These are phyloP conservation scores for Syrrhaptes paradoxus DNA, from an alignment of 2,113 vertebrate species.

Conservation along the genomic window DNA sequence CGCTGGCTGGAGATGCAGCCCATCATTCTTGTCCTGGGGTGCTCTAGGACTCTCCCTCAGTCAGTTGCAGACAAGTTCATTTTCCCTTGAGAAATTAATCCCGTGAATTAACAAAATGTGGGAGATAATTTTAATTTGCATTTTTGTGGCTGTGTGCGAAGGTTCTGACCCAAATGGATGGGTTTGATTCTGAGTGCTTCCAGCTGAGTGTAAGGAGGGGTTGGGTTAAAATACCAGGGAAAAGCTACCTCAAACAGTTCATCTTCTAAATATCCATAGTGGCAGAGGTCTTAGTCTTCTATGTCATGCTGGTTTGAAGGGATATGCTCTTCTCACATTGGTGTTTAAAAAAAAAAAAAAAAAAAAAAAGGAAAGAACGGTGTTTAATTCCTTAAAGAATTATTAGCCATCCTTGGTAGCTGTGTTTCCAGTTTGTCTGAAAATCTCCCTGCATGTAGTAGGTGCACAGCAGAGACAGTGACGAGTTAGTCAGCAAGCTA, in stretches of 20 bases:
- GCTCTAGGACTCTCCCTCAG: neutral
- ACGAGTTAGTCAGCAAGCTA: neutral
- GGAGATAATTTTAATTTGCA: neutral
- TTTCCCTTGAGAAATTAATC: neutral
- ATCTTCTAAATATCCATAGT: neutral
- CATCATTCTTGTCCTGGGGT: neutral
- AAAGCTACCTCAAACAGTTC: neutral
- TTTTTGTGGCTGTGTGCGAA: neutral
- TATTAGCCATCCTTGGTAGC: neutral
- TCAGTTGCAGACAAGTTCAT: neutral
- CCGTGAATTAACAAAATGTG: neutral
- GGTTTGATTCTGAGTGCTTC: neutral
- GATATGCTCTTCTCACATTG: neutral
- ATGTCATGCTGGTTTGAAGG: neutral
- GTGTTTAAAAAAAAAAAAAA: neutral
- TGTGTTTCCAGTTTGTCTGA: neutral
- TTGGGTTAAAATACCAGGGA: neutral
- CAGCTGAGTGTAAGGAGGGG: neutral
- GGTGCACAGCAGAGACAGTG: neutral
- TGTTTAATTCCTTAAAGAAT: neutral
- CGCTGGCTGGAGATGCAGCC: accelerated
- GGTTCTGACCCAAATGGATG: neutral
- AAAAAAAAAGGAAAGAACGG: neutral
- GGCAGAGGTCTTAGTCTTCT: neutral
- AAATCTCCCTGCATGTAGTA: neutral